phyloP scores from a whole-genome alignment of 2,888 invertebrate species.

The Ectemnius continuus region DNA sequence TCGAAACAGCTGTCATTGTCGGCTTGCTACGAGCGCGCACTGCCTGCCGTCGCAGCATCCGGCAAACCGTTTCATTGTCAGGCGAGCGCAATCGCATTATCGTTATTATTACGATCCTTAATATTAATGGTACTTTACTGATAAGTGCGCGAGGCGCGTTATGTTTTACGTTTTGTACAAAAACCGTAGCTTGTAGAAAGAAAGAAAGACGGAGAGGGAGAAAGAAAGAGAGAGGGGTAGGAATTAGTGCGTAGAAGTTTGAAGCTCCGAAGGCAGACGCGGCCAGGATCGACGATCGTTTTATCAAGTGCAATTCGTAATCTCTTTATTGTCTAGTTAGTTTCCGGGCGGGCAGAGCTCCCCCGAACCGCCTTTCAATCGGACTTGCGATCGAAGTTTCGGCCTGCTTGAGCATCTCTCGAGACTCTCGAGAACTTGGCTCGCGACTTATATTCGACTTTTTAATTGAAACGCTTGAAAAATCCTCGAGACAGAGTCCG shows the following conservation, averaged over 20 bases:
- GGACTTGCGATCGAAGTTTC: too few species aligned
- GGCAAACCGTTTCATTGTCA: neutral
- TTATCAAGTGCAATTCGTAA: constrained; percentile 46
- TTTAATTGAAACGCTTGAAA: too few species aligned
- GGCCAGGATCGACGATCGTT: constrained; percentile 13
- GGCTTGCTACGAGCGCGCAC: neutral
- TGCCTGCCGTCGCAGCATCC: neutral
- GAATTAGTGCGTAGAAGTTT: too few species aligned
- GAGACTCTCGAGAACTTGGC: neutral
- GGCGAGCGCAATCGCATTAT: neutral
- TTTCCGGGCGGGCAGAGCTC: constrained; percentile 15
- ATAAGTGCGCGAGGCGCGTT: too few species aligned
- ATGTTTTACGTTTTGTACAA: too few species aligned
- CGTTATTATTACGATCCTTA: constrained; percentile 2
- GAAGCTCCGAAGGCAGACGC: neutral
- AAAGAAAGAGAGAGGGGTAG: too few species aligned
- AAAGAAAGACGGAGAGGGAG: too few species aligned
- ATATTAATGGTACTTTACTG: neutral
- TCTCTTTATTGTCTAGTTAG: constrained; percentile 31
- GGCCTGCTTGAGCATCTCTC: neutral
- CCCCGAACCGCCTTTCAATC: too few species aligned
- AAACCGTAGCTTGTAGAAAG: too few species aligned
- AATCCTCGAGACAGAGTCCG: too few species aligned
- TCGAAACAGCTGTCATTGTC: constrained; percentile 14
- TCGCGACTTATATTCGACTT: too few species aligned